Conservation (phyloP, 2,888 invertebrate genomes). For the Hirtodrosophila alboralis region DNA sequence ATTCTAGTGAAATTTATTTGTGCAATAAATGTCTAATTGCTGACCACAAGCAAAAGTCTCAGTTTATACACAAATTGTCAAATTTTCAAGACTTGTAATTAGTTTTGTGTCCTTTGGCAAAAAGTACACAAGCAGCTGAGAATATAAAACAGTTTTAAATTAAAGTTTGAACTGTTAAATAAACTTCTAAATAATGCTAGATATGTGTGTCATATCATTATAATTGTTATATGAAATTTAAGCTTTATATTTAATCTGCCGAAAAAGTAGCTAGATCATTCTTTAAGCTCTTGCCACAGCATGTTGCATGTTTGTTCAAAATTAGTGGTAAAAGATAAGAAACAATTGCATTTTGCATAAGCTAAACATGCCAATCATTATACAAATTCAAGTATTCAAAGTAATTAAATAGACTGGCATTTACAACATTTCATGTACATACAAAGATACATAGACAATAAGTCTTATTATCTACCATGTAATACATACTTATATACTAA, state of each 20-base stretch:
- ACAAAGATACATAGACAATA: slow-evolving; percentile 8
- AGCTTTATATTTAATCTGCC: too few species aligned
- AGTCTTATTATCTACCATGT: slow-evolving; percentile 15
- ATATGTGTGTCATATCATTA: too few species aligned
- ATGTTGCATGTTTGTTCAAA: slow-evolving; percentile 53
- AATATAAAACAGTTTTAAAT: too few species aligned
- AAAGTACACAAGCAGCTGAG: slow-evolving; percentile 2
- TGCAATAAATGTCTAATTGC: slow-evolving; percentile 45
- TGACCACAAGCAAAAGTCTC: slow-evolving; percentile 48
- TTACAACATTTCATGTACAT: slow-evolving; percentile 26
- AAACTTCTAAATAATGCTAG: too few species aligned
- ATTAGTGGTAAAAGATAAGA: slow-evolving; percentile 38
- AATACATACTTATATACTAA: slow-evolving; percentile 6
- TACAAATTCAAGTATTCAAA: slow-evolving; percentile 20
- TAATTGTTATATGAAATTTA: too few species aligned
- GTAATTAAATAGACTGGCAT: slow-evolving; percentile 45
- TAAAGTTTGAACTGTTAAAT: too few species aligned
- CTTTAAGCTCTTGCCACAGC: slow-evolving; percentile 19
- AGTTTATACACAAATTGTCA: slow-evolving; percentile 45
- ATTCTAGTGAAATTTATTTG: slow-evolving; percentile 33
- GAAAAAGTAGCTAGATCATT: too few species aligned
- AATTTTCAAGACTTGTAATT: slow-evolving; percentile 24
- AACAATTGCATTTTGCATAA: slow-evolving; percentile 32
- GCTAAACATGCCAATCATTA: slow-evolving; percentile 7
- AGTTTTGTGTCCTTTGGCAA: neutral